phyloP scores from a whole-genome alignment of 2,113 vertebrate species.

The Anoura caudifer region DNA sequence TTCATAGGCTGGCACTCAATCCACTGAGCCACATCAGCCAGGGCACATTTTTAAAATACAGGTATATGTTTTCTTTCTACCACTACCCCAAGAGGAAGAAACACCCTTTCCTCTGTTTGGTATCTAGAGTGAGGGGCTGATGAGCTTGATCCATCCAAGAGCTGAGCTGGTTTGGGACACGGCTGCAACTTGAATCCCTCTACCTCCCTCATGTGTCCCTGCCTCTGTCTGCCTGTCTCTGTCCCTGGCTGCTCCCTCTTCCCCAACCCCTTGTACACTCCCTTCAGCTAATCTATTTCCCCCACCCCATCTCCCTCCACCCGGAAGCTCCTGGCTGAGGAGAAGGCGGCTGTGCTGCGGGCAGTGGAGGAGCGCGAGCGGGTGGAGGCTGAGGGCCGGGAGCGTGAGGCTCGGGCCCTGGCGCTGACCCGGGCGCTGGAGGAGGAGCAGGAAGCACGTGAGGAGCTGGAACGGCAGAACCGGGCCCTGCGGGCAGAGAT shows the following conservation, averaged over 20 bases:
- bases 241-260: background rate
- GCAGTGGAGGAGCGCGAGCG: slow-evolving; percentile 89
- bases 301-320: background rate
- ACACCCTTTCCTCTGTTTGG: background rate
- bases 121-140: background rate
- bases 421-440: slow-evolving; percentile 86
- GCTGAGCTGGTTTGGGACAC: background rate
- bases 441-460: slow-evolving; percentile 86
- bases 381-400: slow-evolving; percentile 89
- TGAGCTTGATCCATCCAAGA: background rate
- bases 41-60: background rate
- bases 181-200: background rate
- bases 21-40: no score
- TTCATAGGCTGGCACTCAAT: no score
- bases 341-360: slow-evolving; percentile 88
- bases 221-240: background rate
- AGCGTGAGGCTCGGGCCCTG: slow-evolving; percentile 89
- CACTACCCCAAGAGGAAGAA: background rate
- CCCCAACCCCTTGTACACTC: background rate
- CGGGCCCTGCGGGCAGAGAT: slow-evolving; percentile 89
- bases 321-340: slow-evolving; percentile 89
- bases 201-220: background rate
- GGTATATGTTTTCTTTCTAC: background rate
- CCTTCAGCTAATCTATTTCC: background rate
- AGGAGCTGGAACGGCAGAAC: slow-evolving; percentile 90